A percentile compares a stretch with the other conserved stretches of the same genome.
Evolutionary conservation across 2,797 vertebrate species (phyloP).

Genomic region (Pangasius mekongensis): DNA sequence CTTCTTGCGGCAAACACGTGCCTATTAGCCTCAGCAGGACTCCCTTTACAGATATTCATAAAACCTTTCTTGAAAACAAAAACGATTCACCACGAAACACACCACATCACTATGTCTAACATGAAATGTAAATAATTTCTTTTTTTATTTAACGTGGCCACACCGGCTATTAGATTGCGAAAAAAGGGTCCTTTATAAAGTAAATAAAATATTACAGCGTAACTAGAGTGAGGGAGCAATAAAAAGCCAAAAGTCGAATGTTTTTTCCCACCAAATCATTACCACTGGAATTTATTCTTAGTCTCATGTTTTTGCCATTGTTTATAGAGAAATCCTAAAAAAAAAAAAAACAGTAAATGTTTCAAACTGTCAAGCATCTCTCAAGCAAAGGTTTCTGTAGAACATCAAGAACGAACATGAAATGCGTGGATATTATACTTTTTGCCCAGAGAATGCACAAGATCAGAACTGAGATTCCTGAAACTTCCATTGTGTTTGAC

Average conservation of each 20-base stretch:
- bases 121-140: not conserved
- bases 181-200: not conserved
- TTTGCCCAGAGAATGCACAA: not conserved
- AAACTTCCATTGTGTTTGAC: not conserved
- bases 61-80: not conserved
- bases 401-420: not conserved
- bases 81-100: not conserved
- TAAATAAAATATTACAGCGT: not conserved
- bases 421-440: not conserved
- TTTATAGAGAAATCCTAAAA: not conserved
- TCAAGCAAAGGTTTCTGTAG: not conserved
- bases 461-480: not conserved
- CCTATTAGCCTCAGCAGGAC: slow-evolving; percentile 36
- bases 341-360: not conserved
- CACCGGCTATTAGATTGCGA: not conserved
- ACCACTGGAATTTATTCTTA: slow-evolving; percentile 7
- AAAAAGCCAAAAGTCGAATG: not conserved
- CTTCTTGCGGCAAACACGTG: slow-evolving; percentile 3
- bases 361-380: not conserved
- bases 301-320: slow-evolving; percentile 2
- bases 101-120: not conserved
- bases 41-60: slow-evolving; percentile 16
- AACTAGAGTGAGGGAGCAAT: not conserved
- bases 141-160: not conserved
- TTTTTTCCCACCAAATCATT: not conserved